Evolutionary conservation across 2,113 vertebrate genomes (phyloP), one percentile per base, ranked within the genome.

Genomic region (Phyllostomus discolor): DNA sequence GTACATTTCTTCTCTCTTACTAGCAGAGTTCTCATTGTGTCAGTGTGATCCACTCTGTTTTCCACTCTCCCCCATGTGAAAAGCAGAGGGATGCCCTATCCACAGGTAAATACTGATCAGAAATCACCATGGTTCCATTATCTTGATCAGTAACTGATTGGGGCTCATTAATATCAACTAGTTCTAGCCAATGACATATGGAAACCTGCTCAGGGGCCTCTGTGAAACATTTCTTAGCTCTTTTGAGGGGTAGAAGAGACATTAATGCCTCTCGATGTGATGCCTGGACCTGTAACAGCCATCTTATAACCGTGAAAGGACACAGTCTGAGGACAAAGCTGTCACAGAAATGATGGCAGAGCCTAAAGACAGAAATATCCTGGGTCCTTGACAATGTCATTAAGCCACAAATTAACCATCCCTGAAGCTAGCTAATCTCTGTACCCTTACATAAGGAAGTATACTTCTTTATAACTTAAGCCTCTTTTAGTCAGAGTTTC

Each of bases 141-240:
- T 64, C 33, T 76, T 81, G 19, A 89, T 67, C 87, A 81, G 73
- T 67, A 57, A 94, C 20, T 59, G 72, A 90, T 20, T n/a, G 4
- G 54, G 28, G 48, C 11, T 85, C 78, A 33, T 48, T 70, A 85
- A 89, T 43, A 85, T 80, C 67, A 86, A 82, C 26, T 11, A 62
- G 67, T 82, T 83, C 54, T 89, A 79, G 91, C 9, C 72, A 92
- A 41, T 38, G 20, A 79, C 38, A 70, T 28, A 91, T 1, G 35
- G 22, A 81, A 26, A 33, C 73, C 91, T 70, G 41, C 14, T 38
- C 57, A 15, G 12, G 15, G 59, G n/a, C 41, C 92, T 81, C 43
- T 75, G 12, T 72, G 59, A 94, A 91, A 96, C 67, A 35, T 79
- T 87, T 82, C 86, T 95, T 90, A 64, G 67, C 17, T 70, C 43